These are phyloP conservation scores for Spilarctia lutea DNA, from an alignment of 2,888 invertebrate genomes.

Conservation along the genomic window DNA sequence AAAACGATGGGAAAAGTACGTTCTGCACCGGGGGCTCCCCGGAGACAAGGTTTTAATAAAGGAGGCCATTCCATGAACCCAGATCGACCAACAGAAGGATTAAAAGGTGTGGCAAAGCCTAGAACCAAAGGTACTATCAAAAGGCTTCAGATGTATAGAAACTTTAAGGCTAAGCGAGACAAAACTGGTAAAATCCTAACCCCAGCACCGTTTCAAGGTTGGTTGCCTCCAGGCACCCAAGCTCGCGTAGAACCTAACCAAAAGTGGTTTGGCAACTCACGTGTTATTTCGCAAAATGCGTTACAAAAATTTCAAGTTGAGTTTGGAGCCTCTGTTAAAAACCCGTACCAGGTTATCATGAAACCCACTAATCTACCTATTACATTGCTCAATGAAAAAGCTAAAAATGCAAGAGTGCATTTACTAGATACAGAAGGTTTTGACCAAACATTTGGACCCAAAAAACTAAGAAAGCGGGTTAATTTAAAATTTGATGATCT, in stretches of 20 bases:
- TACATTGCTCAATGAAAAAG: slow-evolving; percentile 96
- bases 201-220: slow-evolving; percentile 98
- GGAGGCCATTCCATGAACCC: slow-evolving; percentile 98
- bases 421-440: slow-evolving; percentile 98
- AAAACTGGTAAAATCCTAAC: slow-evolving; percentile 95
- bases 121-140: slow-evolving; percentile 98
- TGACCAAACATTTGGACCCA: slow-evolving; percentile 97
- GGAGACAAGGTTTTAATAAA: slow-evolving; percentile 94
- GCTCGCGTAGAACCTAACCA: slow-evolving; percentile 99
- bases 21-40: slow-evolving; percentile 90
- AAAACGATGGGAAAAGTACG: slow-evolving; percentile 91
- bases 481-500: slow-evolving; percentile 92
- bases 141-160: slow-evolving; percentile 98
- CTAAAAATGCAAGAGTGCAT: slow-evolving; percentile 96
- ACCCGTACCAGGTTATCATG: slow-evolving; percentile 99
- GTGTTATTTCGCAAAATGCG: slow-evolving; percentile 97
- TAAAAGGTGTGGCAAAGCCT: slow-evolving; percentile 94
- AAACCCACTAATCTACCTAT: slow-evolving; percentile 97
- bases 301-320: slow-evolving; percentile 97
- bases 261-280: slow-evolving; percentile 99
- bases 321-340: slow-evolving; percentile 96
- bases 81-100: slow-evolving; percentile 91
- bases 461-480: slow-evolving; percentile 96
- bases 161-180: slow-evolving; percentile 98
- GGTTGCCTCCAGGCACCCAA: slow-evolving; percentile 94